These are phyloP conservation scores for Cantharis lateralis DNA, from an alignment of 2,888 invertebrate genomes.

Conservation along the genomic window DNA sequence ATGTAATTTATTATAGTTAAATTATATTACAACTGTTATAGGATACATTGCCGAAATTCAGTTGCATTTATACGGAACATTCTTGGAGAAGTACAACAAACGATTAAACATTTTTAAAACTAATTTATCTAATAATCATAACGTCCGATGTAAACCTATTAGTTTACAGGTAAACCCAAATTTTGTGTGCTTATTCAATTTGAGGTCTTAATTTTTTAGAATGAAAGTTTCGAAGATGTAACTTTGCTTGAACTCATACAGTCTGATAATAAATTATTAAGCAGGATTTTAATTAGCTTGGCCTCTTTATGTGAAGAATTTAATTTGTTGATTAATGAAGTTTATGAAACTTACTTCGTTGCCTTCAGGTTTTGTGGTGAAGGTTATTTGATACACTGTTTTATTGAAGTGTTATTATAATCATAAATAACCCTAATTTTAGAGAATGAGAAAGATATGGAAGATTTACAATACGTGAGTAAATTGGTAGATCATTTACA, in stretches of 20 bases:
- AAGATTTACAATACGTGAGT: conserved; percentile 54
- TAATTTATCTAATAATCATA: conserved; percentile 43
- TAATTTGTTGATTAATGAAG: conserved; percentile 67
- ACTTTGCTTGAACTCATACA: conserved; percentile 72
- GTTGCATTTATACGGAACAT: conserved; percentile 59
- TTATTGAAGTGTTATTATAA: neutral
- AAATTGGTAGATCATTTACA: conserved; percentile 66
- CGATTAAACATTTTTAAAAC: conserved; percentile 47
- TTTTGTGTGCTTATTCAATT: conserved; percentile 39
- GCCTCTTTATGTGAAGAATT: conserved; percentile 81
- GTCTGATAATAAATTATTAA: conserved; percentile 81
- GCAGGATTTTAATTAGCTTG: conserved; percentile 79
- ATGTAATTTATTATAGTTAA: conserved; percentile 7
- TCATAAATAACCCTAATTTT: conserved; percentile 2
- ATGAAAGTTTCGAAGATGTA: conserved; percentile 65
- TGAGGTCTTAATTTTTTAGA: conserved; percentile 44
- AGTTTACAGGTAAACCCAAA: conserved; percentile 32
- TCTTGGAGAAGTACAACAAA: conserved; percentile 57
- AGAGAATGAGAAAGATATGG: conserved; percentile 45
- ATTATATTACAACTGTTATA: neutral
- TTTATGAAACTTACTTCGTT: conserved; percentile 65
- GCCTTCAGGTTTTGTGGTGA: conserved; percentile 72
- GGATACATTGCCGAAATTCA: conserved; percentile 51
- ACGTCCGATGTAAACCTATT: conserved; percentile 22
- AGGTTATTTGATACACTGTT: conserved; percentile 50